These are phyloP conservation scores for Malacoraja senta DNA, from an alignment of 2,797 vertebrate species.

Conservation along the genomic window DNA sequence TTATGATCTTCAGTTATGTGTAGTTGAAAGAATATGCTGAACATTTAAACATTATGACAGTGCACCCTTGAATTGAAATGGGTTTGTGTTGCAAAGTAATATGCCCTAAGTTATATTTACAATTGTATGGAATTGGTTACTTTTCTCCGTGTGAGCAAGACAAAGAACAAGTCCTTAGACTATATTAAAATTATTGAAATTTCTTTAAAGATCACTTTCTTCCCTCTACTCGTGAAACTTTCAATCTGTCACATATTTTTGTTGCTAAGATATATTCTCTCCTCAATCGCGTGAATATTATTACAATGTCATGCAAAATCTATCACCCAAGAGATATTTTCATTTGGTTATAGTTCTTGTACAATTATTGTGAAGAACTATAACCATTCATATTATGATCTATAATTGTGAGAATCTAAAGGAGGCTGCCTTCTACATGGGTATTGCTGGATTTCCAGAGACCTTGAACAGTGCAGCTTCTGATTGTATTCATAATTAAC, in stretches of 20 bases:
- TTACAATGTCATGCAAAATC: neutral
- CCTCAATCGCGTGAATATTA: neutral
- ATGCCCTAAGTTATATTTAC: neutral
- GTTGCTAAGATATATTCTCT: neutral
- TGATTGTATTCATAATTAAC: constrained; percentile 12
- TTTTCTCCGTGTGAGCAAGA: neutral
- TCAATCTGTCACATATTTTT: neutral
- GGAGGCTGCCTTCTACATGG: neutral
- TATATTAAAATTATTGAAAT: neutral
- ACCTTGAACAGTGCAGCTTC: neutral
- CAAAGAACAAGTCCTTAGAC: neutral
- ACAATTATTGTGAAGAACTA: neutral
- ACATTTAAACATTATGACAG: neutral
- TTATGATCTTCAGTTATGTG: neutral
- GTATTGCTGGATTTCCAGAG: neutral
- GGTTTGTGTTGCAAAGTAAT: neutral
- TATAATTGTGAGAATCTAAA: constrained; percentile 1
- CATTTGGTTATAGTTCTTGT: neutral
- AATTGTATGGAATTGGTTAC: neutral
- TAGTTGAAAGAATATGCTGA: neutral
- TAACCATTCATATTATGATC: neutral
- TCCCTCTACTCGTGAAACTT: neutral
- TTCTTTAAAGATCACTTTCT: neutral
- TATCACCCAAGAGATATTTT: neutral
- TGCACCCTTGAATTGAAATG: neutral